These are phyloP conservation scores for Euwallacea similis DNA, from an alignment of 1,140 invertebrate species.

Conservation along the genomic window DNA sequence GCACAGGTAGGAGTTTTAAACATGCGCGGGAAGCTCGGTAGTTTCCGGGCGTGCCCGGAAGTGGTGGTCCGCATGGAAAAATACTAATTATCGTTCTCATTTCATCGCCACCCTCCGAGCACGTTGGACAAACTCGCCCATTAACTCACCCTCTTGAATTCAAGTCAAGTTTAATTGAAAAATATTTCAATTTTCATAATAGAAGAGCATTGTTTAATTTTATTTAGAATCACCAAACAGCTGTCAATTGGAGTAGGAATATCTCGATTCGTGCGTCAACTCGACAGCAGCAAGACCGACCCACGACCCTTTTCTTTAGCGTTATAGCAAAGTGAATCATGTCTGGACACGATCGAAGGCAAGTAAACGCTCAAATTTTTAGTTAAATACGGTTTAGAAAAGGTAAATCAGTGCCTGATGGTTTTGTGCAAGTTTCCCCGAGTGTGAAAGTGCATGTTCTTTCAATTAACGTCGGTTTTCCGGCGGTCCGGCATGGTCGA, in stretches of 20 bases:
- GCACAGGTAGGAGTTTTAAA: too few species aligned
- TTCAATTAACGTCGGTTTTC: neutral
- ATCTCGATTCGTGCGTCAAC: neutral
- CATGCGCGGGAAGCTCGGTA: neutral
- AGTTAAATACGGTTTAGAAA: neutral
- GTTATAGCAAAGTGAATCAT: constrained; percentile 27
- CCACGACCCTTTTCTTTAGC: constrained; percentile 21
- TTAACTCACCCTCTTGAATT: neutral
- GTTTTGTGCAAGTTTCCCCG: neutral
- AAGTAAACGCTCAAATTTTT: constrained; percentile 25
- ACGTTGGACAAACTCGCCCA: too few species aligned
- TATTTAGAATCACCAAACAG: neutral
- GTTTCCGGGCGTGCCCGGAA: neutral
- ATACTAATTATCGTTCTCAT: neutral
- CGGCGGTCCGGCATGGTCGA: constrained; percentile 26
- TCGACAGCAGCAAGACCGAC: neutral
- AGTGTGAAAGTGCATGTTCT: neutral
- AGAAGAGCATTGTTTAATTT: neutral
- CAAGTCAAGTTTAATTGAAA: neutral
- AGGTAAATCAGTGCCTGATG: neutral
- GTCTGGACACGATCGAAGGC: constrained; percentile 31
- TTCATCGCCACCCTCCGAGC: too few species aligned
- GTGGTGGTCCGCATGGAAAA: neutral
- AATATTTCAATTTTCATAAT: neutral
- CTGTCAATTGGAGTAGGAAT: constrained; percentile 1